These are phyloP conservation scores for Melanotaenia maccullochi DNA, from an alignment of 2,797 vertebrate genomes.

Conservation along the genomic window DNA sequence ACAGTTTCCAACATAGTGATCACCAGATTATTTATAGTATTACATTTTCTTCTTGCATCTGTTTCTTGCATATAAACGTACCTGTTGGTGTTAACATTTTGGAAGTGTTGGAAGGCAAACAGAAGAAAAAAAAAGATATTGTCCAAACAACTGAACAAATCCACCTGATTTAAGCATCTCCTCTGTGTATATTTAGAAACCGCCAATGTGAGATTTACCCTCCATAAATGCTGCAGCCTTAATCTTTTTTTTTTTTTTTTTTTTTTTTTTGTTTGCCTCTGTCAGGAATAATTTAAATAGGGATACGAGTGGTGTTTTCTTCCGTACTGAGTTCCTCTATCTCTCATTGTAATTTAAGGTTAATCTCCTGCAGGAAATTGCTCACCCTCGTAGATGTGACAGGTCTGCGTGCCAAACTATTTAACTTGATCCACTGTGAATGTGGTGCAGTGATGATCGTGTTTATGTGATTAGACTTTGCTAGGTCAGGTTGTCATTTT, in stretches of 20 bases:
- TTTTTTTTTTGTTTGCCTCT: constrained; percentile 40
- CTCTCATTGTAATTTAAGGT: constrained; percentile 59
- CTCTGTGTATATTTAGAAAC: constrained; percentile 73
- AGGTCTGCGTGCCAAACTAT: constrained; percentile 66
- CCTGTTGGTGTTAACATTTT: constrained; percentile 58
- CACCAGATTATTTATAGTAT: constrained; percentile 28
- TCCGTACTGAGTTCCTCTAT: constrained; percentile 29
- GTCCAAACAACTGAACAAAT: constrained; percentile 62
- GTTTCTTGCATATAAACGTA: constrained; percentile 64
- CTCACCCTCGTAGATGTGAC: constrained; percentile 60
- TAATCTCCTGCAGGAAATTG: constrained; percentile 67
- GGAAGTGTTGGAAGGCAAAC: constrained; percentile 28
- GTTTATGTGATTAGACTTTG: constrained; percentile 66
- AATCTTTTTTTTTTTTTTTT: constrained; percentile 13
- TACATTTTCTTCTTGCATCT: constrained; percentile 41
- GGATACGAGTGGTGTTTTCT: constrained; percentile 44
- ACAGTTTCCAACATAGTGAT: constrained; percentile 35
- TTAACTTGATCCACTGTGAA: constrained; percentile 59
- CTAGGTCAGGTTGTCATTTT: constrained; percentile 59
- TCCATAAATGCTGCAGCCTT: constrained; percentile 48
- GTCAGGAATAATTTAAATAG: constrained; percentile 43
- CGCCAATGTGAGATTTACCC: constrained; percentile 49
- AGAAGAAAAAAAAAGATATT: constrained; percentile 35
- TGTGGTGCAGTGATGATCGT: constrained; percentile 51
- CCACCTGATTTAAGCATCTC: constrained; percentile 48